Evolutionary conservation across 1,140 invertebrate species (phyloP), one percentile per base, ranked within the genome.

Genomic region (Odontomachus brunneus): DNA sequence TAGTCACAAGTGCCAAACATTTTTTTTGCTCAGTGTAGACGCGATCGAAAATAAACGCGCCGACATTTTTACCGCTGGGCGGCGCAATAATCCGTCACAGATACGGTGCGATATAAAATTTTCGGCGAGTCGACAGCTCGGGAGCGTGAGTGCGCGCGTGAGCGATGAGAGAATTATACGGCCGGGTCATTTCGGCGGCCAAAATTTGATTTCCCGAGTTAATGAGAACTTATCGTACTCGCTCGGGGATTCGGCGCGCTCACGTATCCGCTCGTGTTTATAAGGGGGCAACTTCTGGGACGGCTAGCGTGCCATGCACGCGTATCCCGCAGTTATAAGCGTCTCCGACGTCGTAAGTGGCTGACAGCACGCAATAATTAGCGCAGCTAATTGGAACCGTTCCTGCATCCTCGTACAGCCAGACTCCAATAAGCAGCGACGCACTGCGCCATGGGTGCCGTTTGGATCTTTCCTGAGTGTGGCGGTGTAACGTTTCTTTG

Each of bases 341-440:
- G 84, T 89, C 84, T 85, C 74, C 83, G 72, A 33, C 24, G 85
- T 69, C 55, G 78, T 88, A 88, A 88, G 84, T 88, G 84, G 87
- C 75, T 75, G 82, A 84, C 84, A 81, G 78, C 88, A 82, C 67
- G 85, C 82, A 87, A 89, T 87, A 88, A 89, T 86, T 86, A 89
- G 84, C 78, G 84, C 49, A 59, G 67, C 81, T 89, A 84, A 88
- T 89, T 88, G 84, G 84, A 82, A 80, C 76, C 82, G 78, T 89
- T 33, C 44, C 75, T 48, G 51, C 76, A 44, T 73, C 76, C 71
- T 62, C 63, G 69, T 53, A 59, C 51, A 67, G 19, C 26, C 72
- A 72, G 80, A 85, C 63, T 72, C 63, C 57, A 80, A 80, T 80
- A 69, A 80, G 75, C 75, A 57, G 4, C 38, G 65, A 33, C 65